A percentile compares a stretch with the other conserved stretches of the same genome.
These are phyloP conservation scores for Spodoptera frugiperda DNA, from an alignment of 1,140 invertebrate species.

Conservation along the genomic window DNA sequence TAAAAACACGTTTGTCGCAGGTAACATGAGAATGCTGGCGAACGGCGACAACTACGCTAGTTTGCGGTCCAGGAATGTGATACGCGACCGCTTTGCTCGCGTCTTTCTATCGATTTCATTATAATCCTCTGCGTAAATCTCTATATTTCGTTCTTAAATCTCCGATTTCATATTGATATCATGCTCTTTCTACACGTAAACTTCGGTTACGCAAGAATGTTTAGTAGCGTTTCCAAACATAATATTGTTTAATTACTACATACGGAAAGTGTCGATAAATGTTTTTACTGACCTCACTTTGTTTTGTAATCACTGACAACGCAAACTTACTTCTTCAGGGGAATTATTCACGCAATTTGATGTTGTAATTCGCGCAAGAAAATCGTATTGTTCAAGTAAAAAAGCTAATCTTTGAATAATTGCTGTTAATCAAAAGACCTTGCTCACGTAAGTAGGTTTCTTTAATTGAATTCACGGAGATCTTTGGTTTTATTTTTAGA, in stretches of 20 bases:
- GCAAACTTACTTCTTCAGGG: constrained; percentile 37
- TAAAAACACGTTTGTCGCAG: constrained; percentile 50
- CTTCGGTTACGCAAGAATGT: constrained; percentile 29
- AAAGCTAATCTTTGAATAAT: constrained; percentile 36
- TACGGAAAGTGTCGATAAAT: constrained; percentile 38
- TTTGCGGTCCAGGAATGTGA: constrained; percentile 67
- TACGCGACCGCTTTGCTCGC: constrained; percentile 53
- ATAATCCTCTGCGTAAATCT: constrained; percentile 31
- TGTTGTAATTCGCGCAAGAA: constrained; percentile 42
- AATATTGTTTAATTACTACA: constrained; percentile 35
- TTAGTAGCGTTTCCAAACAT: constrained; percentile 12
- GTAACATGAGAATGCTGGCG: constrained; percentile 68
- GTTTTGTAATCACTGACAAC: constrained; percentile 44
- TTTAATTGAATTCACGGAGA: constrained; percentile 43
- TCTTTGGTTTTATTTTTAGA: constrained; percentile 39
- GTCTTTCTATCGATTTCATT: constrained; percentile 62
- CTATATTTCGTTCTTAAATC: constrained; percentile 40
- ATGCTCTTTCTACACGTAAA: constrained; percentile 9
- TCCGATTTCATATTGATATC: constrained; percentile 10
- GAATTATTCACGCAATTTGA: constrained; percentile 46
- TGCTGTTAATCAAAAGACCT: constrained; percentile 37
- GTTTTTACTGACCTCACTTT: constrained; percentile 40
- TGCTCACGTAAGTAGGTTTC: background rate
- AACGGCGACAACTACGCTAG: constrained; percentile 60
- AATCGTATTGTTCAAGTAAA: constrained; percentile 34